Base-by-base conservation (phyloP, 2,113 vertebrate genomes). In the Sinocyclocheilus anophthalmus region DNA sequence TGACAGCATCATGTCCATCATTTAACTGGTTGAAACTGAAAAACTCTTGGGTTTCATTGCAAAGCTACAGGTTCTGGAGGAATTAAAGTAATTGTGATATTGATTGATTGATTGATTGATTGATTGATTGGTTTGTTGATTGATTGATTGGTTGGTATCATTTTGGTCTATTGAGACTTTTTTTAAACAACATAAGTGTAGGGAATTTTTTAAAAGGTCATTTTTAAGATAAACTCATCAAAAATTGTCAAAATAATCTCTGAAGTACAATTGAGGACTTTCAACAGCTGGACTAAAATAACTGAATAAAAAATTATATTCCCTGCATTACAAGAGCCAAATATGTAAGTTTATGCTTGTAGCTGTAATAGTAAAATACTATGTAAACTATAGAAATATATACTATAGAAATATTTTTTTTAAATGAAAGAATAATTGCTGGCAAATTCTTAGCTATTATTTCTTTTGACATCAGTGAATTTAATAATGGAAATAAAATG, bases 1-100 rank as follows among this genome's bases (percentile, higher is more conserved):
- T 14, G 37, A 69, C 63, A 82, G 61, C 26, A 50, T 82, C 63
- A 82, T 69, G 77, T 63, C 55, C 33, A 63, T 63, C 57, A 45
- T 24, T 22, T 78, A 9, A 77, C 26, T 33, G 24, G 3, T 20
- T 0, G 48, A 77, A 30, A 77, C 1, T n/a, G 73, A 76, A 16
- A 6, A 22, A 59, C 57, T 18, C 33, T 8, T 42, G 22, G 3
- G 6, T 63, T 61, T 37, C 26, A 42, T 13, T 42, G 57, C 5
- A 61, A 39, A 63, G 48, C 76, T 33, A 77, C 45, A 77, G 76
- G 45, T 18, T 77, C 33, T 48, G 26, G 57, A 8, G 22, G 39
- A 80, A 61, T 61, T 20, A 2, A 80, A 57, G 13, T 37, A 14
- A 39, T 33, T 57, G 18, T 9, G 7, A 5, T 5, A 37, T 37